Conservation (phyloP, 1,140 invertebrate genomes). For the Nebria ingens region DNA sequence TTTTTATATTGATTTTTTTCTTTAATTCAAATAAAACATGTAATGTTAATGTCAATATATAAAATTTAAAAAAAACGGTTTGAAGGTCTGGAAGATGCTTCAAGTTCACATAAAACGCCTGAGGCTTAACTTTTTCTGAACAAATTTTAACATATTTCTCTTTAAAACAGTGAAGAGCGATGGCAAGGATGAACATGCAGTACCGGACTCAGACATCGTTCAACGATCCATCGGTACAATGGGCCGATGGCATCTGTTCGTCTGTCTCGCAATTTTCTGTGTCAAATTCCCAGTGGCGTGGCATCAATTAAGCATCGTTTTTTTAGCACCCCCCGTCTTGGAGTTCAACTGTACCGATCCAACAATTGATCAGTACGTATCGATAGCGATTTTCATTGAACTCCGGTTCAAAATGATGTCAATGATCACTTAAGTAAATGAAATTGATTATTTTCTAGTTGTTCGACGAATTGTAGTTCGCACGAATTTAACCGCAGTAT, state of each 20-base stretch:
- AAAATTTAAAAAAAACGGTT: too few relatives aligned
- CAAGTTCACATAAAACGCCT: too few relatives aligned
- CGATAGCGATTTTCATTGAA: too few relatives aligned
- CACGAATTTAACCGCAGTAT: constrained; percentile 47
- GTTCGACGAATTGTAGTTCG: constrained; percentile 38
- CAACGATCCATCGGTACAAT: constrained; percentile 51
- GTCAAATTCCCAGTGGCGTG: constrained; percentile 62
- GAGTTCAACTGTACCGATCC: constrained; percentile 25
- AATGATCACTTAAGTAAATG: background rate
- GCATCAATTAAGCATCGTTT: constrained; percentile 48
- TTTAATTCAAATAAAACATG: too few relatives aligned
- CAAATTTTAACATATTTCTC: too few relatives aligned
- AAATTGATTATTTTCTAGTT: constrained; percentile 17
- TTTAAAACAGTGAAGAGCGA: background rate
- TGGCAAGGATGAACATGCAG: too few relatives aligned
- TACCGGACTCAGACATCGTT: constrained; percentile 36
- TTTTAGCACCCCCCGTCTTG: constrained; percentile 25
- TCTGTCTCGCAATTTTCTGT: constrained; percentile 51
- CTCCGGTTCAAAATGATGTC: too few relatives aligned
- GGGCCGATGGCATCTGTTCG: constrained; percentile 58
- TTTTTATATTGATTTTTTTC: too few relatives aligned
- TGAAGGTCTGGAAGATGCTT: too few relatives aligned
- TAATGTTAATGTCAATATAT: too few relatives aligned
- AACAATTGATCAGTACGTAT: constrained; percentile 20
- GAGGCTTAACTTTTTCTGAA: too few relatives aligned